phyloP scores from a whole-genome alignment of 2,797 vertebrate genomes.

The Melanotaenia trifasciata region DNA sequence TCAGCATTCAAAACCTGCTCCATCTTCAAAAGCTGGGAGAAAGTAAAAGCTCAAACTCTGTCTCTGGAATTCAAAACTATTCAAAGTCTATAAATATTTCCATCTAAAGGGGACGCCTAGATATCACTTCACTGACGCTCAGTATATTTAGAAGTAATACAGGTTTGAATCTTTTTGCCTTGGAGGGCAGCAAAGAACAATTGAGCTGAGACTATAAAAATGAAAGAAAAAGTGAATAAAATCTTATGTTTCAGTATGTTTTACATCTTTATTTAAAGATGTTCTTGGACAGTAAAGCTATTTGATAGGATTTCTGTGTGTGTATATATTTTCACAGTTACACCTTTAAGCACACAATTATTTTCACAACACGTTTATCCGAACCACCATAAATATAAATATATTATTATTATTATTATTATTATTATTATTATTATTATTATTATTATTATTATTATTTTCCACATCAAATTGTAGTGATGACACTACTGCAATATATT shows the following conservation, averaged over 20 bases:
- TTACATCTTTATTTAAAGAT: not conserved
- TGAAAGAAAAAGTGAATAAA: not conserved
- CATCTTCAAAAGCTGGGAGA: not conserved
- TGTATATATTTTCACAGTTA: not conserved
- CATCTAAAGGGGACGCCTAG: not conserved
- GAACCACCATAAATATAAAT: not conserved
- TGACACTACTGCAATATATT: not conserved
- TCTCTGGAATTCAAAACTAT: not conserved
- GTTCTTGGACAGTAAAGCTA: not conserved
- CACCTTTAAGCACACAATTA: not conserved
- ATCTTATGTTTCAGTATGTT: not conserved
- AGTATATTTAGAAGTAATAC: not conserved
- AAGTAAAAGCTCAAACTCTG: not conserved
- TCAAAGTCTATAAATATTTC: not conserved
- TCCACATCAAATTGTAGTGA: not conserved
- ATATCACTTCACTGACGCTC: not conserved
- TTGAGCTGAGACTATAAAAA: not conserved
- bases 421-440: too few relatives aligned
- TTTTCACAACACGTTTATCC: not conserved
- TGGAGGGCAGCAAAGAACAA: not conserved
- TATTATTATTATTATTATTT: too few relatives aligned
- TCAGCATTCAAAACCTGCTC: not conserved
- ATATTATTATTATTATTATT: too few relatives aligned
- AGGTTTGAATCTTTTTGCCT: not conserved
- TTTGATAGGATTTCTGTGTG: not conserved